These are phyloP conservation scores for Drosophila fuyamai DNA, from an alignment of 1,140 invertebrate species.

Conservation along the genomic window DNA sequence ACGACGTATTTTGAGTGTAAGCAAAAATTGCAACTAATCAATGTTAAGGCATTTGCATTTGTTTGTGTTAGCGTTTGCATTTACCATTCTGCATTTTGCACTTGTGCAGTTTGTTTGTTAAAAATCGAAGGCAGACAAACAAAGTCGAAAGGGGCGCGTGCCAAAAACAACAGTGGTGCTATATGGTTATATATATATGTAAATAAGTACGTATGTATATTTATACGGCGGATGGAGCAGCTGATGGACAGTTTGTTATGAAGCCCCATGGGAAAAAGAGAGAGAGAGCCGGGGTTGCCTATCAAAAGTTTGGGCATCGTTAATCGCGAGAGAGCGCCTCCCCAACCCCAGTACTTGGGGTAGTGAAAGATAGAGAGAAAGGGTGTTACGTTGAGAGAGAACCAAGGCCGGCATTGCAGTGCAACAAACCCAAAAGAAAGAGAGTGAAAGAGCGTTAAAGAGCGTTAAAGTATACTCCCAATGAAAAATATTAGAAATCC, in stretches of 20 bases:
- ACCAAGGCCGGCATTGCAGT: constrained; percentile 33
- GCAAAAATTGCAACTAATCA: constrained; percentile 65
- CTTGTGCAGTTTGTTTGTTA: constrained; percentile 45
- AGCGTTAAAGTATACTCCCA: not conserved
- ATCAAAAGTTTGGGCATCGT: not conserved
- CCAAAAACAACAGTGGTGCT: constrained; percentile 28
- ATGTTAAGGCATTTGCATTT: constrained; percentile 46
- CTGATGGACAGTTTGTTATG: constrained; percentile 52
- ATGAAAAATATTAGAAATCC: constrained; percentile 12
- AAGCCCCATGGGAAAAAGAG: constrained; percentile 17
- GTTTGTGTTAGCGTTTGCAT: constrained; percentile 20
- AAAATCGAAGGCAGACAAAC: constrained; percentile 81
- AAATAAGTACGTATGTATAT: not conserved
- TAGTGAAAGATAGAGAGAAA: constrained; percentile 1
- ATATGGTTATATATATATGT: not conserved
- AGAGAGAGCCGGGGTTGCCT: not conserved
- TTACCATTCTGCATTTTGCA: constrained; percentile 6
- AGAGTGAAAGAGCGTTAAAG: constrained; percentile 9
- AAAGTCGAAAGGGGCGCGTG: constrained; percentile 54
- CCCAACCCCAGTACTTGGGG: not conserved
- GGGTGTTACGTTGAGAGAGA: constrained; percentile 7
- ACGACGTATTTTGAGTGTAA: constrained; percentile 55
- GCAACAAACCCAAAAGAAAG: not conserved
- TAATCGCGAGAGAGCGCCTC: constrained; percentile 9
- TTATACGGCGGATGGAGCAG: constrained; percentile 28